Evolutionary conservation across 2,113 vertebrate species (phyloP).

Genomic region (Xiphorhynchus elegans): DNA sequence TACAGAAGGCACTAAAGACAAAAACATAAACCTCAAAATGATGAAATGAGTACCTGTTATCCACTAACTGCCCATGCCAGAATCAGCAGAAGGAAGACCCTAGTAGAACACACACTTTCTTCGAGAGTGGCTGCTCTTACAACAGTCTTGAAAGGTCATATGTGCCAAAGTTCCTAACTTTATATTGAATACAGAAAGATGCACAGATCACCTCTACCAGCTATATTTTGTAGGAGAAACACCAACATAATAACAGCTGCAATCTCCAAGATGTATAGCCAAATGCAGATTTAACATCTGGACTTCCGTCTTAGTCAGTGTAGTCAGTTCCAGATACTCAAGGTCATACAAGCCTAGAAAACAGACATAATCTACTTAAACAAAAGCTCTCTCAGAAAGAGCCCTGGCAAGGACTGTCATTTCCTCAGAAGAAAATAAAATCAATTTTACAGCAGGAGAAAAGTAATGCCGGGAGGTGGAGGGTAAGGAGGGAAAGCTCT

Average conservation of each 20-base stretch:
- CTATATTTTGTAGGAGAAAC: background rate
- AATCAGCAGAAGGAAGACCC: background rate
- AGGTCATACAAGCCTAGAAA: background rate
- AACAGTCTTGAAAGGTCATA: background rate
- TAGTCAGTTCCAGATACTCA: background rate
- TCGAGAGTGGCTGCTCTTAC: background rate
- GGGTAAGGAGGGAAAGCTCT: background rate
- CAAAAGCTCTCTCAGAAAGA: background rate
- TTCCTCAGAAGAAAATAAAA: background rate
- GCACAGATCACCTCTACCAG: background rate
- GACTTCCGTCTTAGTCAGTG: background rate
- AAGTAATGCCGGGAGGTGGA: background rate
- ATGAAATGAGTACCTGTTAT: background rate
- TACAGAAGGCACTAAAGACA: background rate
- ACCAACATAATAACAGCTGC: background rate
- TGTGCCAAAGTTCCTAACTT: background rate
- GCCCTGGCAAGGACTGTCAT: background rate
- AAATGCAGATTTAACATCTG: background rate
- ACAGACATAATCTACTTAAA: background rate
- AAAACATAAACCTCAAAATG: background rate
- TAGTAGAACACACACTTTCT: background rate
- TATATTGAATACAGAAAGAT: background rate
- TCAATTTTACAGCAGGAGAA: background rate
- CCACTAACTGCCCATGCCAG: background rate
- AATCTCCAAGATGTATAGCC: background rate